These are phyloP conservation scores for Indicator maculatus DNA, from an alignment of 2,113 vertebrate species.

Conservation along the genomic window DNA sequence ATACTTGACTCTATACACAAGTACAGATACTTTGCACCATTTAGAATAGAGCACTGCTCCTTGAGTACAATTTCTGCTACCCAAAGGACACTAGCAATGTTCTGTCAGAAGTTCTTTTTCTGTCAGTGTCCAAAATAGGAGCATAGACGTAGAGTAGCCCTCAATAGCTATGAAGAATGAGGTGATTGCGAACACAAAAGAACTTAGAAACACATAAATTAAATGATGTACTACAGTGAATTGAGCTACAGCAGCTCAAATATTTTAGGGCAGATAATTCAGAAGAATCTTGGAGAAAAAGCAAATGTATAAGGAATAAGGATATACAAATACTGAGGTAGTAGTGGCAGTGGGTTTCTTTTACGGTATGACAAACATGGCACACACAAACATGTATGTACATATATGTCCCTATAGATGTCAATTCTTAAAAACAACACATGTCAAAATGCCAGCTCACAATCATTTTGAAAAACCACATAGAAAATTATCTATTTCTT, in stretches of 20 bases:
- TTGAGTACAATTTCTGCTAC: not conserved
- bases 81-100: not conserved
- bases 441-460: not conserved
- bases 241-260: not conserved
- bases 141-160: not conserved
- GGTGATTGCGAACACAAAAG: not conserved
- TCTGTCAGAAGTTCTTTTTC: not conserved
- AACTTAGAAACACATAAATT: not conserved
- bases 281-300: not conserved
- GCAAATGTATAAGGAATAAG: not conserved
- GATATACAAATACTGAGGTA: not conserved
- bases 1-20: not conserved
- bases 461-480: not conserved
- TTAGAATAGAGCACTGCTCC: not conserved
- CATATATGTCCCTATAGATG: not conserved
- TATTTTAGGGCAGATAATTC: not conserved
- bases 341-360: not conserved
- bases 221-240: not conserved
- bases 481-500: not conserved
- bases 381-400: fast-evolving
- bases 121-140: not conserved
- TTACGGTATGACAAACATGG: not conserved
- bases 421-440: not conserved
- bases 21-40: not conserved
- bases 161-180: not conserved